Base-by-base conservation (phyloP, 2,797 vertebrate genomes). In the Sebastes steindachneri region DNA sequence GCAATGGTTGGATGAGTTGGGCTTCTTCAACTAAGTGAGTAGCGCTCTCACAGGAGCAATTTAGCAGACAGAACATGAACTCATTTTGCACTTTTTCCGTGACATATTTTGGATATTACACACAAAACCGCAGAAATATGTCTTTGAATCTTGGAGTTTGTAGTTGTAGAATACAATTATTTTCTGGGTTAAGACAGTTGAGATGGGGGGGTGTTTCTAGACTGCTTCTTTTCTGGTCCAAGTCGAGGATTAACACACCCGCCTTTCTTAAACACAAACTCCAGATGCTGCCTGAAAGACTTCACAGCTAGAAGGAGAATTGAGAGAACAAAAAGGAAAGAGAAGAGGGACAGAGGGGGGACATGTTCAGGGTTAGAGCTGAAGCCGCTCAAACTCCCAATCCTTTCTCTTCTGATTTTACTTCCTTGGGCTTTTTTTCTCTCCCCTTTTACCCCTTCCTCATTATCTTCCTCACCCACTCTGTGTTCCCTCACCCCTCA, bases 281-380 rank as follows among this genome's bases (percentile, higher is more conserved):
- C 84, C 86, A 86, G 84, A 86, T 89, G 88, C 81, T 82, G 73
- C 77, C 75, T 90, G 81, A 91, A 92, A 89, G 89, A 86, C 84
- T 88, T 77, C 68, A 75, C 75, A 76, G 80, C 76, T 62, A 68
- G 71, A 82, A 80, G 83, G 48, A 80, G 70, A 79, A 84, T 77
- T 75, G 63, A 45, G 76, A 66, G 71, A 83, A 90, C 41, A 89
- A 83, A 86, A 87, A 81, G 51, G 54, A 68, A 26, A 70, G 55
- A 28, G 74, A 45, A 19, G 72, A 67, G 60, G 73, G 77, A 71
- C 63, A 73, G 84, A 76, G 45, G 70, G 70, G 86, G 71, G 80
- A 82, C 84, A 77, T 80, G 77, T 82, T 90, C 86, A 59, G 87
- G 87, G 81, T 86, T 83, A 85, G 35, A 72, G 73, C 84, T 53